These are phyloP conservation scores for Cephalopterus ornatus DNA, from an alignment of 2,113 vertebrate genomes.

Conservation along the genomic window DNA sequence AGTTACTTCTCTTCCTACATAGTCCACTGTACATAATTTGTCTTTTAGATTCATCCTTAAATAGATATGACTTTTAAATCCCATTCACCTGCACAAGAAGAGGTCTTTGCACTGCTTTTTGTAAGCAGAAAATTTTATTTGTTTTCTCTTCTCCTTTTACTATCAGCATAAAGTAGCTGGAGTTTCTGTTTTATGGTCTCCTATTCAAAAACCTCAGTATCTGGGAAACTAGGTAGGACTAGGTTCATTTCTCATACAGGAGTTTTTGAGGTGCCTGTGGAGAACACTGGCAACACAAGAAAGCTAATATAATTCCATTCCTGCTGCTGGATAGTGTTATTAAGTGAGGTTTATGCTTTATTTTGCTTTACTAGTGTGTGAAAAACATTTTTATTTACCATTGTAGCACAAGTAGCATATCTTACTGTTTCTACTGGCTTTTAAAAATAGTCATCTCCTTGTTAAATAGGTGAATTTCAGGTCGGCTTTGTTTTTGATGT, in stretches of 20 bases:
- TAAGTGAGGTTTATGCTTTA: neutral
- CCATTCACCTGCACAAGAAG: neutral
- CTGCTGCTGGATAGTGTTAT: neutral
- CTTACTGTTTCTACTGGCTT: neutral
- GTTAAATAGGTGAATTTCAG: constrained; percentile 9
- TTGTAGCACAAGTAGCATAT: neutral
- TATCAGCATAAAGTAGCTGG: neutral
- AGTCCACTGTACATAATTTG: neutral
- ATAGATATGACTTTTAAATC: neutral
- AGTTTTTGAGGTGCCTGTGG: neutral
- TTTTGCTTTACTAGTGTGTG: neutral
- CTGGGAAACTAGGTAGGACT: neutral
- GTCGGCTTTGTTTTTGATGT: neutral
- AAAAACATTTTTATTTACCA: neutral
- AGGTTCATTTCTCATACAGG: neutral
- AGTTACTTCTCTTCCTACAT: neutral
- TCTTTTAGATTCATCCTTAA: neutral
- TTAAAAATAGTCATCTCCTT: neutral
- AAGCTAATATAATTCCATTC: neutral
- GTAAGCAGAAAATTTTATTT: neutral
- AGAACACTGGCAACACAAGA: neutral
- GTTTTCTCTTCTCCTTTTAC: neutral
- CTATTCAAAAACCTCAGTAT: neutral
- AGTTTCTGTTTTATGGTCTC: neutral
- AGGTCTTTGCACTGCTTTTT: neutral